Conservation (phyloP, 2,113 vertebrate genomes). For the Microcebus murinus region DNA sequence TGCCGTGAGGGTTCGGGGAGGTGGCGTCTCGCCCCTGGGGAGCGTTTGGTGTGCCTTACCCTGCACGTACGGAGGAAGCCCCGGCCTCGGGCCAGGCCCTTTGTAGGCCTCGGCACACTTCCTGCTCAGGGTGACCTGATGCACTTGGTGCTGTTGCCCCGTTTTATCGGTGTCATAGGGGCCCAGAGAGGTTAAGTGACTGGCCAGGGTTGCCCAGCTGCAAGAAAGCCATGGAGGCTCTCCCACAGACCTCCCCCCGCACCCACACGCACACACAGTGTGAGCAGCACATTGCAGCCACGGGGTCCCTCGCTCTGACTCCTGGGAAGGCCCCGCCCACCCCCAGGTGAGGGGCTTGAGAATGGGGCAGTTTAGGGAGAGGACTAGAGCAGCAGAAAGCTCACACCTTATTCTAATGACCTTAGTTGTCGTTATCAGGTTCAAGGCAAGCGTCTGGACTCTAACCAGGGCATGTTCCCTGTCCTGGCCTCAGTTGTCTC, state of each 20-base stretch:
- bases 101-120: rapidly evolving
- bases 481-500: not conserved
- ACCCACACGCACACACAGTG: rapidly evolving
- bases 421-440: rapidly evolving
- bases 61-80: not conserved
- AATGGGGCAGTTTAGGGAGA: rapidly evolving
- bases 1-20: rapidly evolving
- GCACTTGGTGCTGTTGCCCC: rapidly evolving
- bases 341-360: rapidly evolving
- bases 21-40: rapidly evolving
- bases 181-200: not conserved
- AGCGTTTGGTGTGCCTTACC: rapidly evolving
- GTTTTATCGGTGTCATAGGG: rapidly evolving
- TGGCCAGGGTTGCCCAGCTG: not conserved
- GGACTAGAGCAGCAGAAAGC: too few species aligned
- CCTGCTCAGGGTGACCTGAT: rapidly evolving
- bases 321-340: not conserved
- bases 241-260: too few species aligned
- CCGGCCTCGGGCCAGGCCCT: not conserved
- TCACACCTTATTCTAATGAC: too few species aligned
- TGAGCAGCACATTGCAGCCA: rapidly evolving
- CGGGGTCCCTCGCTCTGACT: rapidly evolving
- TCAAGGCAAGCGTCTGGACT: not conserved
- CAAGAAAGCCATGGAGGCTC: rapidly evolving
- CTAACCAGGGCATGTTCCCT: rapidly evolving